These are phyloP conservation scores for Sinohyriopsis cumingii DNA, from an alignment of 2,888 invertebrate species.

Conservation along the genomic window DNA sequence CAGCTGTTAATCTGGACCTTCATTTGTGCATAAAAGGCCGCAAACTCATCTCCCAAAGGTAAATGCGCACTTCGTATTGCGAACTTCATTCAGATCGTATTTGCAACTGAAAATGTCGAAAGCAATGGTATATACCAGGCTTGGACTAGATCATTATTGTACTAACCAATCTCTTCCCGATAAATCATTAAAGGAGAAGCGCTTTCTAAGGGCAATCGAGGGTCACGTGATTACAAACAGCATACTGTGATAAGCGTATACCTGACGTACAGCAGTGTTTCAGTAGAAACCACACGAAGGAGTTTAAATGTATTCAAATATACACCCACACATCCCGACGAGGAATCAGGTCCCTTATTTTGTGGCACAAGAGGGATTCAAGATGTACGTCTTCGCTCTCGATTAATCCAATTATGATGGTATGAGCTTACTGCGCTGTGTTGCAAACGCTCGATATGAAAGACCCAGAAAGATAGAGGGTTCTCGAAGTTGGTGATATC, in stretches of 20 bases:
- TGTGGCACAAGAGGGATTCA: conserved; percentile 2
- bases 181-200: too few relatives aligned
- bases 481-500: conserved; percentile 1
- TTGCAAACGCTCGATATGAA: not conserved
- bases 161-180: too few relatives aligned
- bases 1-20: too few relatives aligned
- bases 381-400: conserved; percentile 2
- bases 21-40: too few relatives aligned
- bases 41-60: too few relatives aligned
- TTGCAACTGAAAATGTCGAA: too few relatives aligned
- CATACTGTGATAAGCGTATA: too few relatives aligned
- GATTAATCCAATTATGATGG: conserved; percentile 1
- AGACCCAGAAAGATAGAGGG: conserved; percentile 3
- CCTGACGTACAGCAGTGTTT: not conserved
- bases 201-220: too few relatives aligned
- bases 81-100: too few relatives aligned
- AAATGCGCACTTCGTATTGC: too few relatives aligned
- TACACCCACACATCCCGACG: conserved; percentile 1
- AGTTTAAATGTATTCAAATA: conserved; percentile 5
- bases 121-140: too few relatives aligned
- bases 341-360: conserved; percentile 5
- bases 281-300: conserved; percentile 1
- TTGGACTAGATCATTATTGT: too few relatives aligned
- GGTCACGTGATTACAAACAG: not conserved
- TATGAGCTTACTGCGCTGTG: conserved; percentile 1